Evolutionary conservation across 2,113 vertebrate genomes (phyloP).

Genomic region (Mellivora capensis): DNA sequence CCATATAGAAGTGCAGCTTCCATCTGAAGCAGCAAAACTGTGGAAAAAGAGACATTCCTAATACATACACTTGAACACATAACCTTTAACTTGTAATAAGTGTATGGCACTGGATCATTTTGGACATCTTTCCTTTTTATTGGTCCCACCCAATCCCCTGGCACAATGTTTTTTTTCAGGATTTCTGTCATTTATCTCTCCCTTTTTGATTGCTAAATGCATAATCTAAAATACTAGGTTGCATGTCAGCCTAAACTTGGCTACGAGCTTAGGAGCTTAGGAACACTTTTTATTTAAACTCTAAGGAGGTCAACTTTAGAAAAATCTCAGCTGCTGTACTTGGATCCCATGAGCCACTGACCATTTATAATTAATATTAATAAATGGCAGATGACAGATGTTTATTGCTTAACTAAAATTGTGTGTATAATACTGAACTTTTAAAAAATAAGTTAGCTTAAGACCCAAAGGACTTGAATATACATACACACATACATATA

Average conservation of each 20-base stretch:
- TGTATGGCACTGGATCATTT: conserved; percentile 78
- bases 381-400: conserved; percentile 86
- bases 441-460: conserved; percentile 72
- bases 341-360: conserved; percentile 79
- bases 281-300: conserved; percentile 83
- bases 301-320: conserved; percentile 83
- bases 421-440: conserved; percentile 77
- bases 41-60: conserved; percentile 83
- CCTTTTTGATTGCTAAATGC: conserved; percentile 62
- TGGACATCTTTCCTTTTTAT: conserved; percentile 79
- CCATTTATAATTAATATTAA: conserved; percentile 88
- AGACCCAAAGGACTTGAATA: conserved; percentile 72
- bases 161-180: conserved; percentile 12
- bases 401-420: conserved; percentile 84
- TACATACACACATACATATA: not conserved
- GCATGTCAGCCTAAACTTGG: conserved; percentile 77
- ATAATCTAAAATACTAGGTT: conserved; percentile 74
- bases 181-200: conserved; percentile 38
- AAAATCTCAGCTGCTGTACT: conserved; percentile 84
- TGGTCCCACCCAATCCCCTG: conserved; percentile 74
- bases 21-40: conserved; percentile 67
- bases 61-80: conserved; percentile 80
- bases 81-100: conserved; percentile 84
- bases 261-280: conserved; percentile 59
- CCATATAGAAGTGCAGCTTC: conserved; percentile 76